A percentile compares a stretch with the other conserved stretches of the same genome.
These are phyloP conservation scores for Ophraella communa DNA, from an alignment of 2,888 invertebrate genomes.

Conservation along the genomic window DNA sequence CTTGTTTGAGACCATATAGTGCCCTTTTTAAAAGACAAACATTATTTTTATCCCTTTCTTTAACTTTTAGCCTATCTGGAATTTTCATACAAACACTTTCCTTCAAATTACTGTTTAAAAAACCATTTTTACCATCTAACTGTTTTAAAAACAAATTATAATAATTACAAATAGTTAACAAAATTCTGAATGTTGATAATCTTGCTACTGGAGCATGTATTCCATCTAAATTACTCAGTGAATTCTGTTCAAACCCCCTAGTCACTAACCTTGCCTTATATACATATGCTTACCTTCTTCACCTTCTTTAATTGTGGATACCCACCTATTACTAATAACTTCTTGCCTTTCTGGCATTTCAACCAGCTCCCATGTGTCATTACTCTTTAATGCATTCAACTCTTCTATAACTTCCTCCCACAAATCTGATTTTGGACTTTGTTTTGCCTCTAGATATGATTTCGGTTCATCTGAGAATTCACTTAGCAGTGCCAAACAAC, in stretches of 20 bases:
- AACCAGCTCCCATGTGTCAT: constrained; percentile 28
- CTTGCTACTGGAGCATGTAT: constrained; percentile 22
- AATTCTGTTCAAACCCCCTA: constrained; percentile 32
- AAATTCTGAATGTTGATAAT: constrained; percentile 23
- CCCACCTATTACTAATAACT: constrained; percentile 30
- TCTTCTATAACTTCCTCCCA: constrained; percentile 31
- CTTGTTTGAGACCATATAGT: constrained; percentile 26
- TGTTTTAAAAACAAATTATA: constrained; percentile 20
- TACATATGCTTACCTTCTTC: constrained; percentile 16
- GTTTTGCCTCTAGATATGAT: constrained; percentile 23
- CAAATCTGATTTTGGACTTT: constrained; percentile 14
- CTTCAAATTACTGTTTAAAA: constrained; percentile 21
- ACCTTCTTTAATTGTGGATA: constrained; percentile 20
- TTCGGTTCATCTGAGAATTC: constrained; percentile 21
- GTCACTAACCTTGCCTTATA: constrained; percentile 34
- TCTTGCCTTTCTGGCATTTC: constrained; percentile 19
- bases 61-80: constrained; percentile 18
- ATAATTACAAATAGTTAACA: constrained; percentile 18
- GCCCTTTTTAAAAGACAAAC: constrained; percentile 22
- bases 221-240: constrained; percentile 10
- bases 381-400: constrained; percentile 22
- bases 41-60: constrained; percentile 11
- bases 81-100: constrained; percentile 23
- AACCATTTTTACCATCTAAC: constrained; percentile 24
- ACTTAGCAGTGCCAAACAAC: constrained; percentile 32